These are phyloP conservation scores for Calameuta pallipes DNA, from an alignment of 2,888 invertebrate genomes.

Conservation along the genomic window DNA sequence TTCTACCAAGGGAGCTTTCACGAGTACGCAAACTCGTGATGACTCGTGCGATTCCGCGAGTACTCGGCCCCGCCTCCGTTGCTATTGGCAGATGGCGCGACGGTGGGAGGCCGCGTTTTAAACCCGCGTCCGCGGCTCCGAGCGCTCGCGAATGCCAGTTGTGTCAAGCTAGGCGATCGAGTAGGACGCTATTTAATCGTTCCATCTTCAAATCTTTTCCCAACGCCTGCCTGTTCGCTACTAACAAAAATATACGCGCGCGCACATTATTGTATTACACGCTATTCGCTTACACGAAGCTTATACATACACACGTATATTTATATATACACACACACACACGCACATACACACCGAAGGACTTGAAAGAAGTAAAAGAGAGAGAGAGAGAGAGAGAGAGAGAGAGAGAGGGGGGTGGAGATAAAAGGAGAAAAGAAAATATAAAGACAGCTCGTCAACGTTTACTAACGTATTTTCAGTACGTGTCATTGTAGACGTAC, in stretches of 20 bases:
- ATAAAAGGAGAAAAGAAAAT: not conserved
- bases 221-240: slow-evolving; percentile 45
- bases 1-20: not conserved
- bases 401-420: slow-evolving; percentile 3
- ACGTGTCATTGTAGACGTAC: not conserved
- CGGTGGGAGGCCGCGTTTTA: slow-evolving; percentile 47
- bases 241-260: slow-evolving; percentile 17
- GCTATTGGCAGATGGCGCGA: slow-evolving; percentile 45
- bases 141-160: slow-evolving; percentile 55
- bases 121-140: slow-evolving; percentile 48
- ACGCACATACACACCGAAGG: not conserved
- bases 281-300: not conserved
- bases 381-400: slow-evolving; percentile 11
- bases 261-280: not conserved
- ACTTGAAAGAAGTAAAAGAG: not conserved
- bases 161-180: slow-evolving; percentile 66
- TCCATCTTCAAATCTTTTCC: slow-evolving; percentile 56
- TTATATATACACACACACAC: not conserved
- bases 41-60: slow-evolving; percentile 29
- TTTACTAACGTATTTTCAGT: not conserved
- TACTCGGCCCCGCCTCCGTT: slow-evolving; percentile 34
- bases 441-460: not conserved
- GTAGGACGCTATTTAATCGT: slow-evolving; percentile 64
- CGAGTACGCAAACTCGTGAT: slow-evolving; percentile 35
- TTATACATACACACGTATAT: not conserved